phyloP scores from a whole-genome alignment of 2,797 vertebrate genomes.

The Thalassophryne amazonica region DNA sequence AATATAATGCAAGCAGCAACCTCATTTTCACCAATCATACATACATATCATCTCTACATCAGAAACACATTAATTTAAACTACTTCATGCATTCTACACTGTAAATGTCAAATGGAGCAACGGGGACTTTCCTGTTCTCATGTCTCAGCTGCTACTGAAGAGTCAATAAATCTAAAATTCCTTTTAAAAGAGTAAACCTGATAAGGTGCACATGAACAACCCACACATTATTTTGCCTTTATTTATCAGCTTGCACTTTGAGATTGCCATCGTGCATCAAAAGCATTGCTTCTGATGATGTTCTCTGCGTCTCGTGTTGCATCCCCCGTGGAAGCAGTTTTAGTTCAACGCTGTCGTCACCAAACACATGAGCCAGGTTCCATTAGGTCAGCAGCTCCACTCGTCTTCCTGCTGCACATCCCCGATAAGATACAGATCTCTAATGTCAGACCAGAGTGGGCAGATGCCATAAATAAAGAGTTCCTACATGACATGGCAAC shows the following conservation, averaged over 20 bases:
- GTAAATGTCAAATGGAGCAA: too few species aligned
- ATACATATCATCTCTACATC: too few species aligned
- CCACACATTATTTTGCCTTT: neutral
- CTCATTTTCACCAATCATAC: neutral
- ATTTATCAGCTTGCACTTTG: neutral
- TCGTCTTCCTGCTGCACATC: conserved; percentile 58
- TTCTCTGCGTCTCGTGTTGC: conserved; percentile 9
- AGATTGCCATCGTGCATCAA: conserved; percentile 15
- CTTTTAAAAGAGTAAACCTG: too few species aligned
- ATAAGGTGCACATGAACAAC: too few species aligned
- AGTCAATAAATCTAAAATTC: too few species aligned
- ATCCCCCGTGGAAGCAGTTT: conserved; percentile 25
- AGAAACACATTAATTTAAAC: neutral
- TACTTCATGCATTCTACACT: neutral
- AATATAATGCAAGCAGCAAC: neutral
- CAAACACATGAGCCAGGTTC: conserved; percentile 50
- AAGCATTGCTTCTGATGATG: conserved; percentile 8
- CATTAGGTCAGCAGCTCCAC: conserved; percentile 54
- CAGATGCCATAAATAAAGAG: conserved; percentile 56
- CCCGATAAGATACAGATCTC: conserved; percentile 65
- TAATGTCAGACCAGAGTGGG: conserved; percentile 47
- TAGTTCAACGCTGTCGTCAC: conserved; percentile 41
- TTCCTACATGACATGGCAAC: conserved; percentile 52
- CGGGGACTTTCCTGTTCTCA: too few species aligned
- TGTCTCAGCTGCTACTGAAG: neutral